Conservation (phyloP, 2,888 invertebrate genomes). For the Caenorhabditis japonica region DNA sequence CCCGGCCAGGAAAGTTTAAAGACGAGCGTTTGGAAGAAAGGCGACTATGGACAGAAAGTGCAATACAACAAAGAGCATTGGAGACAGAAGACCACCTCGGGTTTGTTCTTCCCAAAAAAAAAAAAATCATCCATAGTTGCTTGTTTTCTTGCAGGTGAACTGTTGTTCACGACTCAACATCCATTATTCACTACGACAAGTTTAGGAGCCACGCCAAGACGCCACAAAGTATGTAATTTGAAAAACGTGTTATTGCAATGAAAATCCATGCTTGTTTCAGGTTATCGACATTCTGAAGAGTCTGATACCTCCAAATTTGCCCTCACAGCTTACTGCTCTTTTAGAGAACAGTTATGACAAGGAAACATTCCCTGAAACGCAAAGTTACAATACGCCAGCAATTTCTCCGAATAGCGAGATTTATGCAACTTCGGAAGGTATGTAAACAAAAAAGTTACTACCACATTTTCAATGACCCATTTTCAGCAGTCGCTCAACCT, state of each 20-base stretch:
- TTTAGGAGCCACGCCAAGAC: constrained; percentile 40
- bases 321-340: constrained; percentile 49
- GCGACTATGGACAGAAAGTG: constrained; percentile 38
- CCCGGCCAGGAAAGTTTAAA: constrained; percentile 28
- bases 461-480: neutral
- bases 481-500: constrained; percentile 31
- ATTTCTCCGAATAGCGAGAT: constrained; percentile 3
- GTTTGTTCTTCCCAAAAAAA: constrained; percentile 6
- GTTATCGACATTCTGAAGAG: constrained; percentile 59
- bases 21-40: constrained; percentile 49
- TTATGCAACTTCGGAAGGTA: constrained; percentile 28
- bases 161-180: constrained; percentile 52
- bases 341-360: constrained; percentile 57
- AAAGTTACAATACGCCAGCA: constrained; percentile 37
- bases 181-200: constrained; percentile 55
- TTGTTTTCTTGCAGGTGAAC: constrained; percentile 30
- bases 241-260: neutral
- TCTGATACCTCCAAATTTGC: constrained; percentile 56
- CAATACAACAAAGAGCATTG: constrained; percentile 59
- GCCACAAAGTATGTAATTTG: constrained; percentile 35
- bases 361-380: constrained; percentile 28
- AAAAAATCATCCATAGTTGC: neutral
- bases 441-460: neutral
- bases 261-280: constrained; percentile 16
- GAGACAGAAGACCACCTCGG: constrained; percentile 47